Conservation (phyloP, 2,113 vertebrate genomes). For the Crotalus horridus region DNA sequence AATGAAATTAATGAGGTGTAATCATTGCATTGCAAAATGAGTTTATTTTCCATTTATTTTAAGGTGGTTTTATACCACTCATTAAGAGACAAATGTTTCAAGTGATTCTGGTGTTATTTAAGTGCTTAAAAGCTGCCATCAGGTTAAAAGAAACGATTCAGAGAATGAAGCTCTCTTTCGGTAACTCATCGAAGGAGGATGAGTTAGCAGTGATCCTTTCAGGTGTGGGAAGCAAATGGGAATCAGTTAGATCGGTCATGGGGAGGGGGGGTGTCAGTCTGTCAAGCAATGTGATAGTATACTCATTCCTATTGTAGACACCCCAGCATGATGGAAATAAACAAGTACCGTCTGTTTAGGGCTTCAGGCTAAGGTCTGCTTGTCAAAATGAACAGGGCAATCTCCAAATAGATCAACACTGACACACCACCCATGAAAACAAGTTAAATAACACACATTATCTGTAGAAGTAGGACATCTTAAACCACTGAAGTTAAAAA, state of each 20-base stretch:
- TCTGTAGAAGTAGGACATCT: background rate
- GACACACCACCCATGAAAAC: background rate
- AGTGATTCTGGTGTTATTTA: background rate
- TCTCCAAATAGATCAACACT: background rate
- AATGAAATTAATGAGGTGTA: slow-evolving; percentile 30
- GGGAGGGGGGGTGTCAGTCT: background rate
- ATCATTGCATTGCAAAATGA: slow-evolving; percentile 28
- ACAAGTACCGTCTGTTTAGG: background rate
- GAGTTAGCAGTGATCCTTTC: background rate
- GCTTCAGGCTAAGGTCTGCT: background rate
- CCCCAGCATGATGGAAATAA: background rate
- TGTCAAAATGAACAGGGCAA: background rate
- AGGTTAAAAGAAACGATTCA: background rate
- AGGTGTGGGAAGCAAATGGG: background rate
- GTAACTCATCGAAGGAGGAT: background rate
- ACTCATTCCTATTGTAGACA: background rate
- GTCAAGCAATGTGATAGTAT: background rate
- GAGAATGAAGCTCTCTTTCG: background rate
- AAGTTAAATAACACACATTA: background rate
- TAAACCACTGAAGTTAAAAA: background rate
- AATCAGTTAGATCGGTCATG: background rate
- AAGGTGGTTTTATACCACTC: slow-evolving; percentile 5
- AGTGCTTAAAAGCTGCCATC: background rate
- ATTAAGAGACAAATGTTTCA: slow-evolving; percentile 26
- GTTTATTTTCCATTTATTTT: slow-evolving; percentile 34